Evolutionary conservation across 2,888 invertebrate genomes (phyloP).

Genomic region (Muscina levida): DNA sequence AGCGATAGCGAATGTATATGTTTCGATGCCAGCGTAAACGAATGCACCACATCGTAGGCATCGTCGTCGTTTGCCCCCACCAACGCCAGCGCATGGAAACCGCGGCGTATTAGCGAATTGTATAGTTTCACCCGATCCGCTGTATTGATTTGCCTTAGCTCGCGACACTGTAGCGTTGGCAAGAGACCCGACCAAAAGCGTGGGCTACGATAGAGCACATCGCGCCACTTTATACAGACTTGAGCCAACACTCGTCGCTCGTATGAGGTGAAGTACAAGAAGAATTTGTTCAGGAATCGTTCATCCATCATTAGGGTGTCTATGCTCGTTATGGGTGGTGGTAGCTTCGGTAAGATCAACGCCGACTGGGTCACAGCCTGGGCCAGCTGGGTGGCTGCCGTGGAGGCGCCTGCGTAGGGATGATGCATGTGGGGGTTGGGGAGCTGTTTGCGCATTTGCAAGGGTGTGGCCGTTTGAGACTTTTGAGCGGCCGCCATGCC

Average conservation of each 20-base stretch:
- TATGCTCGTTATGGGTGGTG: constrained; percentile 84
- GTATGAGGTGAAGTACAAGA: constrained; percentile 88
- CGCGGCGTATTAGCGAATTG: constrained; percentile 90
- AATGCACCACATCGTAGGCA: constrained; percentile 91
- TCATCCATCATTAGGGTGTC: constrained; percentile 91
- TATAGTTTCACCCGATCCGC: constrained; percentile 85
- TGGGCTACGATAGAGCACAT: constrained; percentile 92
- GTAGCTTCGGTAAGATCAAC: constrained; percentile 79
- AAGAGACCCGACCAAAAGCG: constrained; percentile 92
- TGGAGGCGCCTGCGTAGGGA: constrained; percentile 71
- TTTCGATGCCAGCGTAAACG: constrained; percentile 90
- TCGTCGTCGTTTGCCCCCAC: constrained; percentile 94
- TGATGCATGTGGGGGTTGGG: constrained; percentile 79
- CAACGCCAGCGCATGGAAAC: constrained; percentile 91
- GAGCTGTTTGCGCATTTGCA: constrained; percentile 78
- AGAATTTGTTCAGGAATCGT: constrained; percentile 90
- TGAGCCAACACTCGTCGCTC: constrained; percentile 91
- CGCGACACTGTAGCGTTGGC: constrained; percentile 92
- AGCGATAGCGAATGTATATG: constrained; percentile 92
- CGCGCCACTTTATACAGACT: constrained; percentile 93
- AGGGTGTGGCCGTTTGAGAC: constrained; percentile 75
- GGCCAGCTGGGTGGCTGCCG: constrained; percentile 77
- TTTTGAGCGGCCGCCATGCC: constrained; percentile 72
- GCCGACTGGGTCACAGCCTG: constrained; percentile 74
- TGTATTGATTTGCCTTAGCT: constrained; percentile 84